Percentiles rank a stretch among this genome's conserved stretches.
Evolutionary conservation across 1,140 invertebrate genomes (phyloP).

Genomic region (Gerris buenoi): DNA sequence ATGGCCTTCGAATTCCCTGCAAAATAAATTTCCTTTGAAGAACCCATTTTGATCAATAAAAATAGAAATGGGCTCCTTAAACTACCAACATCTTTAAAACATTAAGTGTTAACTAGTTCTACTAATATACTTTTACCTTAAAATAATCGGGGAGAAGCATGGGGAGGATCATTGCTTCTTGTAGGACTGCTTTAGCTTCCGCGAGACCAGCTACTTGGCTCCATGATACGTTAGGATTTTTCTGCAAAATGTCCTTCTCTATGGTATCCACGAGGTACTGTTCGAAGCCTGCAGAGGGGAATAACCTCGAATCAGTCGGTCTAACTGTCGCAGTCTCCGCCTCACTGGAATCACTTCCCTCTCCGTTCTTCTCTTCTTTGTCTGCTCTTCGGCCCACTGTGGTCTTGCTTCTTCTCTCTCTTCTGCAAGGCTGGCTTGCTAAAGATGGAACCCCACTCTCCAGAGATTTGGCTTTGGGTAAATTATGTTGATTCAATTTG

Average conservation of each 20-base stretch:
- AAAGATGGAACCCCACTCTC: not conserved
- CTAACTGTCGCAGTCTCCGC: conserved; percentile 2
- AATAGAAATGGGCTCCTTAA: no score
- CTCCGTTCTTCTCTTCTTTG: conserved; percentile 7
- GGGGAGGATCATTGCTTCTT: conserved; percentile 55
- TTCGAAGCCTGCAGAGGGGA: conserved; percentile 59
- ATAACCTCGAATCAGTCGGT: conserved; percentile 33
- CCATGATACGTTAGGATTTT: conserved; percentile 45
- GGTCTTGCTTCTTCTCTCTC: conserved; percentile 15
- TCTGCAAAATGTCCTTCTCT: conserved; percentile 47
- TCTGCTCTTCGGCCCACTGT: conserved; percentile 17
- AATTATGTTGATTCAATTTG: not conserved
- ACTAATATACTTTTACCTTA: no score
- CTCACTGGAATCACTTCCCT: conserved; percentile 3
- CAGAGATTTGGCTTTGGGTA: conserved; percentile 1
- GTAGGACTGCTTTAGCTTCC: conserved; percentile 48
- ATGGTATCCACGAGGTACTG: conserved; percentile 60
- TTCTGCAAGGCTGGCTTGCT: not conserved
- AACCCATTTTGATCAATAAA: no score
- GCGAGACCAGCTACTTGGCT: conserved; percentile 46
- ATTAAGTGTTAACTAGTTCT: no score
- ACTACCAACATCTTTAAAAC: no score
- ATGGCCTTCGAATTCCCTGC: conserved; percentile 65
- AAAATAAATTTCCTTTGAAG: conserved; percentile 11
- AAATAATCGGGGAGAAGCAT: conserved; percentile 53